These are phyloP conservation scores for Anthopleura sola DNA, from an alignment of 64 coral and sea anemone species.

Conservation along the genomic window DNA sequence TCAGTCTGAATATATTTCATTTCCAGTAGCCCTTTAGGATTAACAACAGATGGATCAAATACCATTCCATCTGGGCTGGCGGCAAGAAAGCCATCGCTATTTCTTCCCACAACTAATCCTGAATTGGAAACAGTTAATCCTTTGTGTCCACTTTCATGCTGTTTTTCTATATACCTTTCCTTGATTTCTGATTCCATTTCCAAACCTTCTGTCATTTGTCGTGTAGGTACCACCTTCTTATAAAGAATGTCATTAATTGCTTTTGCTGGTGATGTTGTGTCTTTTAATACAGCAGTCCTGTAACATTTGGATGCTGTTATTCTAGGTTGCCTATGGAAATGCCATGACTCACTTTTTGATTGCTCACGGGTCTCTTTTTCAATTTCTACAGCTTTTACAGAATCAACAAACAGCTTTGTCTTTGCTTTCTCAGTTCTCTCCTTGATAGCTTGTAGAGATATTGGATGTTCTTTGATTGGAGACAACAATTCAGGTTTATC, in stretches of 20 bases:
- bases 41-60: conserved; percentile 18
- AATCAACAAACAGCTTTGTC: no score
- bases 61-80: conserved; percentile 49
- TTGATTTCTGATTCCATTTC: conserved; percentile 29
- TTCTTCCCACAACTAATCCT: conserved; percentile 37
- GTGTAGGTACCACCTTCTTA: conserved; percentile 26
- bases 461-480: no score
- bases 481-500: no score
- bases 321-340: conserved; percentile 36
- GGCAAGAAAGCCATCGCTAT: conserved; percentile 34
- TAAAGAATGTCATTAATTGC: conserved; percentile 40
- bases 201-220: conserved; percentile 39
- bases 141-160: neutral
- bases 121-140: conserved; percentile 50
- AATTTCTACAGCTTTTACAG: conserved; percentile 34
- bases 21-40: no score
- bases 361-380: conserved; percentile 15
- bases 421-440: no score
- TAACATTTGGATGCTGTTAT: conserved; percentile 65
- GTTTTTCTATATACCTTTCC: conserved; percentile 13
- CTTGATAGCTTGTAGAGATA: no score
- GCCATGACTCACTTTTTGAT: conserved; percentile 25
- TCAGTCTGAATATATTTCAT: no score
- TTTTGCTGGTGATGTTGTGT: conserved; percentile 43
- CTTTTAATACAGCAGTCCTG: conserved; percentile 19